phyloP scores from a whole-genome alignment of 2,113 vertebrate genomes.

The Dicaeum eximium region DNA sequence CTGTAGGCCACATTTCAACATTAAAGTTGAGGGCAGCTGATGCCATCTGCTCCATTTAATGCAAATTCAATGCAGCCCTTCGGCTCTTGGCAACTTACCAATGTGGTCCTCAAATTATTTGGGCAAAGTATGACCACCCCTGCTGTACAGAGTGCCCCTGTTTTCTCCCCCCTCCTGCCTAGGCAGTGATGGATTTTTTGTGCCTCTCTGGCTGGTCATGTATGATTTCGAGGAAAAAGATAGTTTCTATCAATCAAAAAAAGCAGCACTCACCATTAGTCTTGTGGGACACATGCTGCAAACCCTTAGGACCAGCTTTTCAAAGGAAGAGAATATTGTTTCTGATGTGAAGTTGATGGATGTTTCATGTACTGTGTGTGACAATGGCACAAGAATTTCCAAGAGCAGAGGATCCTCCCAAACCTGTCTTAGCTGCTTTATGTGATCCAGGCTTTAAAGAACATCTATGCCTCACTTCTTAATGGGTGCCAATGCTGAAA shows the following conservation, averaged over 20 bases:
- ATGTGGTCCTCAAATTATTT: neutral
- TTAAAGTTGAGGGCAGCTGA: constrained; percentile 63
- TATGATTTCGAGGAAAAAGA: constrained; percentile 29
- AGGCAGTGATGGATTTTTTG: neutral
- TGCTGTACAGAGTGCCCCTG: constrained; percentile 4
- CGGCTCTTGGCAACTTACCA: constrained; percentile 52
- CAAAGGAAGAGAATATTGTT: constrained; percentile 41
- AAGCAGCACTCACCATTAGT: constrained; percentile 33
- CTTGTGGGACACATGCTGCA: constrained; percentile 60
- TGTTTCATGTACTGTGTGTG: constrained; percentile 56
- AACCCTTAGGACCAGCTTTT: constrained; percentile 58
- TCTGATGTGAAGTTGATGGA: constrained; percentile 64
- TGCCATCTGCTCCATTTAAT: constrained; percentile 64
- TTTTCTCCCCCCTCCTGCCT: neutral
- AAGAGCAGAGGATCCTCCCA: constrained; percentile 52
- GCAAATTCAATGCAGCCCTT: constrained; percentile 58
- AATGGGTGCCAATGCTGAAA: constrained; percentile 49
- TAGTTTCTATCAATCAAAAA: constrained; percentile 50
- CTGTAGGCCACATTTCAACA: constrained; percentile 63
- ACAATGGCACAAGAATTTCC: constrained; percentile 68
- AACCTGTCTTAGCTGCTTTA: constrained; percentile 15
- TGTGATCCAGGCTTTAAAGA: constrained; percentile 55
- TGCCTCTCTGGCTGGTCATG: constrained; percentile 5
- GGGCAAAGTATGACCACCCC: constrained; percentile 34
- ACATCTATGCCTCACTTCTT: constrained; percentile 20